phyloP scores from a whole-genome alignment of 2,113 vertebrate species.

The Orthonyx spaldingii region DNA sequence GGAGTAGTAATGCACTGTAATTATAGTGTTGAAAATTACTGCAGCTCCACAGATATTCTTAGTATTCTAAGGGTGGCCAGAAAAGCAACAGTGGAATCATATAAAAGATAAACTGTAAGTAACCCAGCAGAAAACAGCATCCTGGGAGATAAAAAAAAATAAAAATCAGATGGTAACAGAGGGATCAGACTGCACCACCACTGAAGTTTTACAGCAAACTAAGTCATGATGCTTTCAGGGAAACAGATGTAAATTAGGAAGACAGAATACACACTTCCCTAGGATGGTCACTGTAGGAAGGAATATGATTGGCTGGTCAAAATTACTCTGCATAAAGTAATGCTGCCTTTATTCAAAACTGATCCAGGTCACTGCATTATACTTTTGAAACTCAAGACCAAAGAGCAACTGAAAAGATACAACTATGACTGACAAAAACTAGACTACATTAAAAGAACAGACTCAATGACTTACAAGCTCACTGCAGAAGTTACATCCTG shows the following conservation, averaged over 20 bases:
- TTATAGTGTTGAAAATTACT: background rate
- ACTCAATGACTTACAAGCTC: background rate
- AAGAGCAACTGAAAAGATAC: background rate
- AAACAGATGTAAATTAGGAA: background rate
- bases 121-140: background rate
- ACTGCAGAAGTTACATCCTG: background rate
- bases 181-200: background rate
- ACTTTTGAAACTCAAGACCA: background rate
- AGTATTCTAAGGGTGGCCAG: background rate
- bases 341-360: background rate
- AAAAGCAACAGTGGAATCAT: background rate
- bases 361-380: background rate
- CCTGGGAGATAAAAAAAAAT: background rate
- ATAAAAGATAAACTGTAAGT: background rate
- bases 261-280: background rate
- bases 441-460: background rate
- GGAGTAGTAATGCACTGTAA: background rate
- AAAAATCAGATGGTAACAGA: background rate
- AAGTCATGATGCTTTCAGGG: background rate
- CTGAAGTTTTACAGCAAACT: background rate
- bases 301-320: background rate
- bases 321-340: background rate
- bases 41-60: background rate
- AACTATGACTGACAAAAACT: background rate
- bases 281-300: background rate